These are phyloP conservation scores for Smittia sp. DNA, from an alignment of 2,888 invertebrate genomes.

Conservation along the genomic window DNA sequence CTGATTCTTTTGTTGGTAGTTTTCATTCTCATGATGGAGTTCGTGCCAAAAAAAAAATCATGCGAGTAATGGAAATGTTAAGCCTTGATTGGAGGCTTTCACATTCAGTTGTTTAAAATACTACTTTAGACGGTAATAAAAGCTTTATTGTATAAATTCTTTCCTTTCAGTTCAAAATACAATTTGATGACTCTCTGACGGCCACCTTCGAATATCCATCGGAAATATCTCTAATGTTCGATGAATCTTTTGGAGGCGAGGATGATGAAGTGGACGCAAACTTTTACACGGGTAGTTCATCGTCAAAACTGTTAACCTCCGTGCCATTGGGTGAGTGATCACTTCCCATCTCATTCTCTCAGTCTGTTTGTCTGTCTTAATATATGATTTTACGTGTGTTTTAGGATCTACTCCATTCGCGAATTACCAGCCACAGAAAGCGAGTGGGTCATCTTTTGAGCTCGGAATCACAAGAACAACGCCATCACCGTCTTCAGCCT, in stretches of 20 bases:
- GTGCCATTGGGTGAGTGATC: conserved; percentile 37
- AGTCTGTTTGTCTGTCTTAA: background rate
- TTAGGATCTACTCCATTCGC: conserved; percentile 66
- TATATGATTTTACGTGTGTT: conserved; percentile 30
- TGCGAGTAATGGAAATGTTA: background rate
- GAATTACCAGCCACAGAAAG: conserved; percentile 81
- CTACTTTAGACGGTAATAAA: background rate
- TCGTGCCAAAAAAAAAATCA: background rate
- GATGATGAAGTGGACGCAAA: conserved; percentile 36
- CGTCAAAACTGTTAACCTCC: conserved; percentile 26
- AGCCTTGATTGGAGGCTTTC: background rate
- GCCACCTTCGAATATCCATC: conserved; percentile 92
- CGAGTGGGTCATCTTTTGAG: conserved; percentile 66
- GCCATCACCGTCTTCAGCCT: conserved; percentile 45
- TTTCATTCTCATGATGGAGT: background rate
- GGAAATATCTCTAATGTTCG: conserved; percentile 76
- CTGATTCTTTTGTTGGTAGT: background rate
- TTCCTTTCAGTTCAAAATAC: conserved; percentile 69
- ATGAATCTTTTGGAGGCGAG: conserved; percentile 51
- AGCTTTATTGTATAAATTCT: background rate
- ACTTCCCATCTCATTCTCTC: background rate
- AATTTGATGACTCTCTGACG: conserved; percentile 84
- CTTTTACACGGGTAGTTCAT: background rate
- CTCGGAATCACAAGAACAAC: conserved; percentile 71
- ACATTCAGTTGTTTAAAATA: background rate